Conservation (phyloP, 2,888 invertebrate genomes). For the Clunio marinus region DNA sequence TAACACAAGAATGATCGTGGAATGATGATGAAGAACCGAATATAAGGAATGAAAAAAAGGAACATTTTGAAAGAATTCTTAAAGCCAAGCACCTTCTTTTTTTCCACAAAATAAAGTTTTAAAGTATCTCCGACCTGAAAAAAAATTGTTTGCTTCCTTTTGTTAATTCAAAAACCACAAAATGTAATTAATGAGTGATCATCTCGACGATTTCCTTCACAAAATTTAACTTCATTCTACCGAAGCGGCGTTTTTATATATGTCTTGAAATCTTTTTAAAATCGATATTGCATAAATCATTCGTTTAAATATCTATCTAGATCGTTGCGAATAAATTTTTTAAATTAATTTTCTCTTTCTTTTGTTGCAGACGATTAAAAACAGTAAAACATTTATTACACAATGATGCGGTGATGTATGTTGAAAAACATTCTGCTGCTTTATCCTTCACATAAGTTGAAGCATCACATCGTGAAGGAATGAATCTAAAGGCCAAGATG, state of each 20-base stretch:
- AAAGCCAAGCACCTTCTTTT: not conserved
- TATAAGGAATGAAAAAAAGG: not conserved
- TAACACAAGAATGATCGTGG: conserved; percentile 13
- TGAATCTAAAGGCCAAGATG: not conserved
- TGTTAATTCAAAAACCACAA: conserved; percentile 34
- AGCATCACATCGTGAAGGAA: not conserved
- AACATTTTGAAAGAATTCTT: not conserved
- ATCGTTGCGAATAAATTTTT: not conserved
- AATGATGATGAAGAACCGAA: not conserved
- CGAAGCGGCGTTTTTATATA: no score
- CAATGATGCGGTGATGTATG: conserved; percentile 9
- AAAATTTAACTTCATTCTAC: not conserved
- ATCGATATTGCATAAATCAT: not conserved
- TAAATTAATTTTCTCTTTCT: not conserved
- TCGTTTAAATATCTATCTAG: no score
- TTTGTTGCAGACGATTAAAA: not conserved
- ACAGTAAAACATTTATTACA: not conserved
- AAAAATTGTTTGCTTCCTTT: conserved; percentile 32
- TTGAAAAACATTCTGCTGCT: not conserved
- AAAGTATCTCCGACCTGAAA: conserved; percentile 5
- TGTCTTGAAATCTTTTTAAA: not conserved
- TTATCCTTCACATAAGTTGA: not conserved
- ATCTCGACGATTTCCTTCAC: not conserved
- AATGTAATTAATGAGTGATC: conserved; percentile 34
- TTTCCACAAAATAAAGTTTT: conserved; percentile 10